Evolutionary conservation across 2,113 vertebrate species (phyloP), one percentile per base, ranked within the genome.

Genomic region (Hyperopisus bebe): DNA sequence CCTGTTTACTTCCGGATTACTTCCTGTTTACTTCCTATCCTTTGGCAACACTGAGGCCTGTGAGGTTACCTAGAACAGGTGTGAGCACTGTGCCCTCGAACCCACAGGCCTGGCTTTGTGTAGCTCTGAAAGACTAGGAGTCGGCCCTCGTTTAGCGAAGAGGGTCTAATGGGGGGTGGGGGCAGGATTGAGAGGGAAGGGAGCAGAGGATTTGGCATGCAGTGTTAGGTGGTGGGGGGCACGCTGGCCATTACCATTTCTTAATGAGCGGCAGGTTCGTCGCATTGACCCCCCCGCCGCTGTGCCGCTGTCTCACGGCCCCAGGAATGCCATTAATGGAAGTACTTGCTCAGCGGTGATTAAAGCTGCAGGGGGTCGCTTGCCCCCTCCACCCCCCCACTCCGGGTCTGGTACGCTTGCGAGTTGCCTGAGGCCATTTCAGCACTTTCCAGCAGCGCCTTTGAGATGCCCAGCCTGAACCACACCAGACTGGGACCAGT

Each of bases 181-280:
- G 6, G 48, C 3, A 7, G 13, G 31, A 19, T 5, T 10, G 27
- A 13, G 21, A 58, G 48, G 21, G 47, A 83, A 82, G 11, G 50
- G 50, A 66, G n/a, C 5, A 24, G 48, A 39, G 87, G 3, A 44
- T 62, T 84, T 89, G 77, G 88, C 48, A 89, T 83, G 88, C 31
- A 74, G 50, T 55, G 51, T 46, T 84, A 8, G 35, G 51, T 89
- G 70, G 55, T 24, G 39, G 77, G 48, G 51, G 88, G 15, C 31
- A 4, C 48, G 42, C 50, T 50, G 88, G 46, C 80, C 74, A 83
- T 89, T 89, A 84, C 88, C 88, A 89, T 89, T 89, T 89, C 74
- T 58, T 89, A 89, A 89, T 89, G 88, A 89, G 88, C 77, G 39
- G 24, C 48, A 53, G 77, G 88, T 89, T 89, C n/a, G 82, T 89